Evolutionary conservation across 1,140 invertebrate genomes (phyloP), one percentile per base, ranked within the genome.

Genomic region (Mercenaria mercenaria): DNA sequence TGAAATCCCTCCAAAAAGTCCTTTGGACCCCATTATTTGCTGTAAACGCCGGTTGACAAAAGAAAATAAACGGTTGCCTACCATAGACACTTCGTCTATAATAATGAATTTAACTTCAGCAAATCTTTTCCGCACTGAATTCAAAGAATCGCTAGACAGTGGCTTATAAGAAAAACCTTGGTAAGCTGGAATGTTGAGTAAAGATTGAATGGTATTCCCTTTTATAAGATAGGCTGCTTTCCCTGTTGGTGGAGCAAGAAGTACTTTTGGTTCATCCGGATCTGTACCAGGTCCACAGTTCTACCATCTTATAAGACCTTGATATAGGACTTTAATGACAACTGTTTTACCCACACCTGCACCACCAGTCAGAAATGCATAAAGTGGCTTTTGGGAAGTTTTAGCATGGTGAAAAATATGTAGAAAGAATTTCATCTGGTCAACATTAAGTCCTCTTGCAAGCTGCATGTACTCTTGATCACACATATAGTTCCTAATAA

Each of bases 301-400:
- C 20, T 67, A 81, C 61, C 67, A 91, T 52, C 59, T 85, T 50
- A 89, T 64, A 4, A 59, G 39, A 23, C n/a, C 43, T 64, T 91
- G 90, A 59, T 86, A 88, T 34, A 88, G 26, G 20, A 84, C 74
- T 64, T 29, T 34, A 2, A 76, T 52, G 1, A 88, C 69, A 76
- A 50, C 69, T 34, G 52, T 88, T 59, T 91, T 92, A n/a, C 90
- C 91, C 23, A 89, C 87, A 26, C 91, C 91, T n/a, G 90, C 91
- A n/a, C 90, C 90, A 15, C 89, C 89, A 81, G 34, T 56, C 29
- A 77, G 81, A 41, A 88, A 90, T 80, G 34, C 1, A 26, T 37
- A 83, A 3, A 83, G 32, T 83, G 29, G 56, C 41, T 67, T 56
- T 8, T 80, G 26, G 8, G 72, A 52, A n/a, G 32, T 32, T 32